Conservation (phyloP, 2,113 vertebrate genomes). For the Harpagus bidentatus region DNA sequence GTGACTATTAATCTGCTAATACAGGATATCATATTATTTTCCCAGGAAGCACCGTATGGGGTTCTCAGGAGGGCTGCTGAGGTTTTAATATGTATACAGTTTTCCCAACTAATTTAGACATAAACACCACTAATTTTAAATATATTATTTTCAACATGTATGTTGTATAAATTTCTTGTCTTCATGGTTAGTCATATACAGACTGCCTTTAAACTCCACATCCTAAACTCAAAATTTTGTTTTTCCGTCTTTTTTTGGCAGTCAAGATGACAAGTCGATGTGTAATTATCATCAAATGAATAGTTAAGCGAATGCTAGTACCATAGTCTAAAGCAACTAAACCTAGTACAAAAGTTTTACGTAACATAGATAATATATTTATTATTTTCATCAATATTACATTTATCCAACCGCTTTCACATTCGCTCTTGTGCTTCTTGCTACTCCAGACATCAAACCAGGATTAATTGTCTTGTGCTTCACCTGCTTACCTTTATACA, state of each 20-base stretch:
- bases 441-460: not conserved
- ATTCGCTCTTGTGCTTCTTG: not conserved
- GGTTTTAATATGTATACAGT: not conserved
- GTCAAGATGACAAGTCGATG: not conserved
- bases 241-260: not conserved
- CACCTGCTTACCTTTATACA: not conserved
- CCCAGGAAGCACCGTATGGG: accelerated
- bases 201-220: not conserved
- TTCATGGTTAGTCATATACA: not conserved
- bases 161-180: not conserved
- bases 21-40: accelerated
- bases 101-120: not conserved
- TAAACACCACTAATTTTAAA: not conserved
- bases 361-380: accelerated
- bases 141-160: not conserved
- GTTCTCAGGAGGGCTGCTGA: not conserved
- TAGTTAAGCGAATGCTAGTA: not conserved
- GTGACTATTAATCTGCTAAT: not conserved
- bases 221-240: not conserved
- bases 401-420: not conserved
- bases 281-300: not conserved
- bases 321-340: not conserved
- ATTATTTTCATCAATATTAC: not conserved
- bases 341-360: no score
- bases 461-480: not conserved